A percentile compares a stretch with the other conserved stretches of the same genome.
Conservation (phyloP, 2,113 vertebrate species). For the Sula dactylatra region DNA sequence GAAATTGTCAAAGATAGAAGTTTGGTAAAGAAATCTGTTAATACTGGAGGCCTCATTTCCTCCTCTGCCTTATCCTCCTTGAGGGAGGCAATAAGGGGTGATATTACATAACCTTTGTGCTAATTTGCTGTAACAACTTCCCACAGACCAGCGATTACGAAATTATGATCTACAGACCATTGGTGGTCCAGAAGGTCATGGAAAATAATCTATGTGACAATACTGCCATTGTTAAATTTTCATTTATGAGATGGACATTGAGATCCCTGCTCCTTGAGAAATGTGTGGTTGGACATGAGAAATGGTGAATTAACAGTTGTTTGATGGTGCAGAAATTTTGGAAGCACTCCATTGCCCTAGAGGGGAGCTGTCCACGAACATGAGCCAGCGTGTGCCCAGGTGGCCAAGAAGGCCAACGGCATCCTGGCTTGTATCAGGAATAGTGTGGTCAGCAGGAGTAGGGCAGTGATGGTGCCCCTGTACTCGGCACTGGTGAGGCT, state of each 20-base stretch:
- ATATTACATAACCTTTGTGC: neutral
- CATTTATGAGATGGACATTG: fast-evolving
- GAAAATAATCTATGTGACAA: neutral
- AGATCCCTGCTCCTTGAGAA: neutral
- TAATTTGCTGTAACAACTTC: neutral
- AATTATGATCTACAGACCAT: neutral
- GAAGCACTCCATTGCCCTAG: neutral
- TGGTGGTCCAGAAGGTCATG: neutral
- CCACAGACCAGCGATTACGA: neutral
- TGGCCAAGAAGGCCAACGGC: too few species aligned
- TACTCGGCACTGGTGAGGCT: too few species aligned
- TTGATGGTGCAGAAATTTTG: neutral
- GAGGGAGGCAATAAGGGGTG: neutral
- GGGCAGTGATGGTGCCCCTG: too few species aligned
- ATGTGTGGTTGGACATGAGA: neutral
- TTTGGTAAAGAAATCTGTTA: neutral
- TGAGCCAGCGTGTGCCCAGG: too few species aligned
- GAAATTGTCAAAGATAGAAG: neutral
- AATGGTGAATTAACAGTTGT: fast-evolving
- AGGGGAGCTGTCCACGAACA: neutral
- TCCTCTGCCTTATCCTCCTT: neutral
- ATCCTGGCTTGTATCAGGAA: too few species aligned
- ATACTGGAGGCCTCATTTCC: neutral
- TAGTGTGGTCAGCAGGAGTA: too few species aligned
- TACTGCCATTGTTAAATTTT: neutral